Conservation (phyloP, 2,113 vertebrate genomes). For the Centropristis striata region DNA sequence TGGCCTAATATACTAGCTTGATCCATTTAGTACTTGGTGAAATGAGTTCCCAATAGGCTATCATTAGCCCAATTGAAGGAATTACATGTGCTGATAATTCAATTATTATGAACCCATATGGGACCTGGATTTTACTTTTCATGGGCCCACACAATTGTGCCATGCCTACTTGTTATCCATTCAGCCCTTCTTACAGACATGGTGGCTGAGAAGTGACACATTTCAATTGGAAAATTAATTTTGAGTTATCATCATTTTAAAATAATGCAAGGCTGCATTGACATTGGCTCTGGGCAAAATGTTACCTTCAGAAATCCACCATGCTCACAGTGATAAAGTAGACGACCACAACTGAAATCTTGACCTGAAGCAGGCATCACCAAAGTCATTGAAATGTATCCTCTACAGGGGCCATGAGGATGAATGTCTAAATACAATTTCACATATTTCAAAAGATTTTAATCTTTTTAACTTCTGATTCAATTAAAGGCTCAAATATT, state of each 20-base stretch:
- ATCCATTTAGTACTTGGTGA: neutral
- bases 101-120: neutral
- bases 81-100: neutral
- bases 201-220: no score
- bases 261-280: neutral
- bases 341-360: no score
- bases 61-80: neutral
- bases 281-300: neutral
- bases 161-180: neutral
- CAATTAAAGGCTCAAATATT: slow-evolving; percentile 9
- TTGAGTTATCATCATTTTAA: no score
- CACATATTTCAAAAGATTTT: neutral
- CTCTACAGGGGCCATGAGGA: neutral
- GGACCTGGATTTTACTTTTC: neutral
- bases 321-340: neutral
- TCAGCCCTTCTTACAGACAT: neutral
- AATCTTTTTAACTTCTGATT: neutral
- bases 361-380: neutral
- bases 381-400: neutral
- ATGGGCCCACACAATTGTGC: no score
- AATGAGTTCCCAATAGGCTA: neutral
- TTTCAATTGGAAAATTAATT: neutral
- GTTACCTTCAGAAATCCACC: neutral
- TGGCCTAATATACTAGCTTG: neutral
- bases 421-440: neutral